Conservation (phyloP, 2,113 vertebrate genomes). For the Stomatorhinus ivindoensis region DNA sequence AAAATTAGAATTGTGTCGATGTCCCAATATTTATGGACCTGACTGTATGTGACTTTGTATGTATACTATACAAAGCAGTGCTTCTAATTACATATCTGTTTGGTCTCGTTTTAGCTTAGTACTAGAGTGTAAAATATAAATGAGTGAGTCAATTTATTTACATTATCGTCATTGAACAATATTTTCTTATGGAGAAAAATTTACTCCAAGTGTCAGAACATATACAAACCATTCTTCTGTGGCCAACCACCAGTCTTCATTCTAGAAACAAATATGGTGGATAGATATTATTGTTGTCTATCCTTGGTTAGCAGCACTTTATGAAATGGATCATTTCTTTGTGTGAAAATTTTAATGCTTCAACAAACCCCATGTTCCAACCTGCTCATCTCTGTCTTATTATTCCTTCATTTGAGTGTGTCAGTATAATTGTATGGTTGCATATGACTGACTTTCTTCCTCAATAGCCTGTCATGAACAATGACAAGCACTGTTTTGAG, state of each 20-base stretch:
- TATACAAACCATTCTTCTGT: not conserved
- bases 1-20: no score
- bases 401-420: not conserved
- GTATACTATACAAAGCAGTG: not conserved
- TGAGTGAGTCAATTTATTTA: not conserved
- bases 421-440: not conserved
- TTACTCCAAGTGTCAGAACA: not conserved
- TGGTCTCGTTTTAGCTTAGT: not conserved
- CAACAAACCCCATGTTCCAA: not conserved
- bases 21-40: no score
- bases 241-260: not conserved
- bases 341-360: not conserved
- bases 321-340: not conserved
- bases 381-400: not conserved
- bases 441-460: not conserved
- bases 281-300: not conserved
- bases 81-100: not conserved
- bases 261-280: not conserved
- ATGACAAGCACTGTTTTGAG: constrained; percentile 97
- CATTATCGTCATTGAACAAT: not conserved
- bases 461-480: constrained; percentile 90
- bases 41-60: not conserved
- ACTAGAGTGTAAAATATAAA: not conserved
- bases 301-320: not conserved
- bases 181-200: not conserved